Base-by-base conservation (phyloP, 2,113 vertebrate species). In the Kryptolebias marmoratus region DNA sequence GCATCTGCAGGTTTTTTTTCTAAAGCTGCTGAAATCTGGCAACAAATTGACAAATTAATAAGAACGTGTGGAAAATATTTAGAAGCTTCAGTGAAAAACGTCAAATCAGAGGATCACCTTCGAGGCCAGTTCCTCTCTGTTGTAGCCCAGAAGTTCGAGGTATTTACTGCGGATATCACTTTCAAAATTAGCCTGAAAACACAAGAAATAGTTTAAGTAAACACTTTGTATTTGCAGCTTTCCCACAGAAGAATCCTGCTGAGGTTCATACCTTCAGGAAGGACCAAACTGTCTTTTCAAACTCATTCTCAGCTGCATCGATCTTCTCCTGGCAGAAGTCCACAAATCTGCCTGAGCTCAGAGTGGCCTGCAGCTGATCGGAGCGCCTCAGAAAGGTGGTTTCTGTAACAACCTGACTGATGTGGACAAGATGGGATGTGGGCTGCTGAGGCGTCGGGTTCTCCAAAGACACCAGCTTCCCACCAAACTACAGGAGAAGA, bases 331-430 rank as follows among this genome's bases (percentile, higher is more conserved):
- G 95, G 89, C 98, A 98, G 82, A 96, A 98, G 12, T 42, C 90
- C 77, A 94, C 75, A 11, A 98, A 98, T 30, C 90, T 91, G 53
- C 96, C 94, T 0, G 95, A 91, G 39, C 87, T 93, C 75, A 98
- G 91, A 0, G 94, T 96, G 57, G 95, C 93, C 92, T 98, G 98
- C 64, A 99, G 94, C 76, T 94, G 94, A 32, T 92, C 90, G 0
- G 98, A 97, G 4, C 97, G 95, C 64, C 86, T 83, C 76, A 99
- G 65, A 45, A 99, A 95, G 27, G 94, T 94, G 1, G 95, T 92
- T 84, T 99, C 98, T 0, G 97, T 98, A 11, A 98, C 95, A 2
- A 99, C 97, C 82, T 98, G 97, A 78, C 98, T 98, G 60, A 98
- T 22, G 0, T 95, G 95, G 3, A 98, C 96, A 0, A 93, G 78